These are phyloP conservation scores for Bursaphelenchus okinawaensis DNA, from an alignment of 2,888 invertebrate species.

Conservation along the genomic window DNA sequence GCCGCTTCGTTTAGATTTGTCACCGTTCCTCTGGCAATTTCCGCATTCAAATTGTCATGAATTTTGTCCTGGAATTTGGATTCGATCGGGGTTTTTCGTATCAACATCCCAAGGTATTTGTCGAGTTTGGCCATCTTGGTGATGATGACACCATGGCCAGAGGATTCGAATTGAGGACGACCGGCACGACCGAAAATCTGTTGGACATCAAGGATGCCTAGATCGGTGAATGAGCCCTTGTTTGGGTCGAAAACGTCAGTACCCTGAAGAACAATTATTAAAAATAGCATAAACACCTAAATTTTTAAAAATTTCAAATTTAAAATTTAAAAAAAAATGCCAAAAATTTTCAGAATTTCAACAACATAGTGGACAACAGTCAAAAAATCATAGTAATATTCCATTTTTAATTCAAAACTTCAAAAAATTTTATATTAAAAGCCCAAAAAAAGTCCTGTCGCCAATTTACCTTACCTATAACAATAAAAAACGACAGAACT, in stretches of 20 bases:
- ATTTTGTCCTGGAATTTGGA: slow-evolving; percentile 86
- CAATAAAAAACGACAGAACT: not conserved
- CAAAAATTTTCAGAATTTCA: too few species aligned
- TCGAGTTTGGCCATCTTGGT: slow-evolving; percentile 84
- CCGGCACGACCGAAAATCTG: slow-evolving; percentile 93
- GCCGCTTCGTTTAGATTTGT: slow-evolving; percentile 90
- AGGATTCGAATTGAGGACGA: slow-evolving; percentile 85
- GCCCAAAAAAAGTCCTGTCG: too few species aligned
- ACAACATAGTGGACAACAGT: too few species aligned
- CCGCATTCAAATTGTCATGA: slow-evolving; percentile 94
- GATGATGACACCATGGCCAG: slow-evolving; percentile 83
- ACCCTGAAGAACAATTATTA: slow-evolving; percentile 65
- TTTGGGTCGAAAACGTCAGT: slow-evolving; percentile 96
- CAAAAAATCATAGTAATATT: too few species aligned
- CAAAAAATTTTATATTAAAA: too few species aligned
- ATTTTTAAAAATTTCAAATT: too few species aligned
- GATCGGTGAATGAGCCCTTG: slow-evolving; percentile 83
- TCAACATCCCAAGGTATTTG: slow-evolving; percentile 81
- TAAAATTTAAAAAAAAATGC: not conserved
- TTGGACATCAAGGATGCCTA: slow-evolving; percentile 91
- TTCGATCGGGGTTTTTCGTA: slow-evolving; percentile 95
- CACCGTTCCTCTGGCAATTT: slow-evolving; percentile 78
- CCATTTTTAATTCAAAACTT: too few species aligned
- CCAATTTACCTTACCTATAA: too few species aligned
- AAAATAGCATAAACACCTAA: not conserved